phyloP scores from a whole-genome alignment of 2,797 vertebrate species.

The Bryconaethiops microstoma region DNA sequence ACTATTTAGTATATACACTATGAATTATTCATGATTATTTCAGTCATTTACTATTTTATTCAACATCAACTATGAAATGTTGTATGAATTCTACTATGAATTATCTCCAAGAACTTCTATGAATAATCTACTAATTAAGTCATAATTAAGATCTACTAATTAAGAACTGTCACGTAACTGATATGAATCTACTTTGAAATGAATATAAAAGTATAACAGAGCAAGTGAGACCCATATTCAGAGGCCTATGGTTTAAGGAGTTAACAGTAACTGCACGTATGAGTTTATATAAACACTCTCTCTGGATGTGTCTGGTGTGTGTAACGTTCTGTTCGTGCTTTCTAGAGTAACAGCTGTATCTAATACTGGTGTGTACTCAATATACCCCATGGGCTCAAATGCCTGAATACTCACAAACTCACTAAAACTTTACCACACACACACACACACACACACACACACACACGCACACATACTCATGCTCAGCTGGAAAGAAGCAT shows the following conservation, averaged over 20 bases:
- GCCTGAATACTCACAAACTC: constrained; percentile 1
- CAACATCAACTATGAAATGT: too few species aligned
- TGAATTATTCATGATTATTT: too few species aligned
- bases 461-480: background rate
- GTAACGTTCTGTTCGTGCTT: constrained; percentile 30
- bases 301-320: background rate
- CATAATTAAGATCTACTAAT: too few species aligned
- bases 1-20: too few species aligned
- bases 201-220: too few species aligned
- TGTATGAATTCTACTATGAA: too few species aligned
- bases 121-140: too few species aligned
- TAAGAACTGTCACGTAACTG: constrained; percentile 7
- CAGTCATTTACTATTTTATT: too few species aligned
- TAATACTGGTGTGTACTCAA: constrained; percentile 36
- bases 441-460: background rate
- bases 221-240: too few species aligned
- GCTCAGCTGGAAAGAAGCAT: background rate
- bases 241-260: background rate
- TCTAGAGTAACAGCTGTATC: constrained; percentile 54
- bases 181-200: background rate
- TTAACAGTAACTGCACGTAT: background rate
- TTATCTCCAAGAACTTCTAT: too few species aligned
- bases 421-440: too few species aligned
- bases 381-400: constrained; percentile 20
- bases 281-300: constrained; percentile 12